These are phyloP conservation scores for Blomia tropicalis DNA, from an alignment of 2,888 invertebrate species.

Conservation along the genomic window DNA sequence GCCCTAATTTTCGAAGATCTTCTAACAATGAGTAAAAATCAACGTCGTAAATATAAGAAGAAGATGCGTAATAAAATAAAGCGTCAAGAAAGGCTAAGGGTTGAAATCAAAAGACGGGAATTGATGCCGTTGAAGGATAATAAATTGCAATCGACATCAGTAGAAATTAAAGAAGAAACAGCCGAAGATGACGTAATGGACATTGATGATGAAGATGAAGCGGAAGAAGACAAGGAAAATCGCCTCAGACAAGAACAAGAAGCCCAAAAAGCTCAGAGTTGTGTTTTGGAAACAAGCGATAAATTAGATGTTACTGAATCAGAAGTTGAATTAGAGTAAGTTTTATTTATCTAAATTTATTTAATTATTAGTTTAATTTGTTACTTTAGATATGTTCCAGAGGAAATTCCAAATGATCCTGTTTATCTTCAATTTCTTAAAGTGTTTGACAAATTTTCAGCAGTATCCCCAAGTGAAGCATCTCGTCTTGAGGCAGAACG, in stretches of 20 bases:
- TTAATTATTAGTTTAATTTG: too few species aligned
- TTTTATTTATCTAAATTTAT: slow-evolving; percentile 22
- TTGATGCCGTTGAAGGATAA: not conserved
- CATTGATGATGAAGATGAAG: slow-evolving; percentile 1
- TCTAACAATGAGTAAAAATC: not conserved
- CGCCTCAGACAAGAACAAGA: slow-evolving; percentile 10
- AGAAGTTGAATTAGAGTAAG: slow-evolving; percentile 34
- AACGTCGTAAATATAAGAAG: not conserved
- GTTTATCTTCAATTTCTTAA: slow-evolving; percentile 82
- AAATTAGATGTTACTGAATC: not conserved
- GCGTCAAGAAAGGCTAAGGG: not conserved
- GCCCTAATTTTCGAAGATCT: too few species aligned
- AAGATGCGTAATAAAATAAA: not conserved
- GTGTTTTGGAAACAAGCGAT: too few species aligned
- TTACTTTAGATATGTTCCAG: slow-evolving; percentile 21
- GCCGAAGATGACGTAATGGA: slow-evolving; percentile 1
- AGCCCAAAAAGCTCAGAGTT: too few species aligned
- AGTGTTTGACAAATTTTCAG: slow-evolving; percentile 79
- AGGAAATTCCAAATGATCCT: slow-evolving; percentile 45
- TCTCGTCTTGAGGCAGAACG: slow-evolving; percentile 2
- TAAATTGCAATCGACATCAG: not conserved
- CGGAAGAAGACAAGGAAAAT: slow-evolving; percentile 15
- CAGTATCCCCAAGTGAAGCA: slow-evolving; percentile 45
- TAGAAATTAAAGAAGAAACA: too few species aligned
- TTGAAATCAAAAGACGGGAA: not conserved